Conservation (phyloP, 1,140 invertebrate species). For the Marisa cornuarietis region DNA sequence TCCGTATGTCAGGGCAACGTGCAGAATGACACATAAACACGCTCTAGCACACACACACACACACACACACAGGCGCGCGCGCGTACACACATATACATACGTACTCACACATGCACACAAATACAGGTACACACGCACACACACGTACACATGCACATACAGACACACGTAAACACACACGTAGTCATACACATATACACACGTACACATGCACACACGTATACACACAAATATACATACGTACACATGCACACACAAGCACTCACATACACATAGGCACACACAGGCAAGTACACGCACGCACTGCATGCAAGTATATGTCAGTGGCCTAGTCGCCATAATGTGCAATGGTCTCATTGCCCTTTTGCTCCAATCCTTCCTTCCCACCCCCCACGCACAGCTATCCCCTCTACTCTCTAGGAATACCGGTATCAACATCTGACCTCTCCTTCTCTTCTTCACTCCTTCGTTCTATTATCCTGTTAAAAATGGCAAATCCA, state of each 20-base stretch:
- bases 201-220: too few relatives aligned
- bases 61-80: neutral
- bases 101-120: neutral
- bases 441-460: neutral
- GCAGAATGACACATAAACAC: neutral
- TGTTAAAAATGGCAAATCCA: too few relatives aligned
- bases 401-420: neutral
- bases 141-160: neutral
- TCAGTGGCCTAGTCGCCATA: neutral
- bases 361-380: neutral
- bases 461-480: neutral
- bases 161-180: too few relatives aligned
- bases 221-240: too few relatives aligned
- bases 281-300: too few relatives aligned
- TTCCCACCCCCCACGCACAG: neutral
- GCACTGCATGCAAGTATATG: too few relatives aligned
- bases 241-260: too few relatives aligned
- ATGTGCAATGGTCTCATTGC: neutral
- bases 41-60: neutral
- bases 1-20: too few relatives aligned
- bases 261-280: too few relatives aligned
- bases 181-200: too few relatives aligned
- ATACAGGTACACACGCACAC: constrained; percentile 1
- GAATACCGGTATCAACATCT: neutral
- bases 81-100: neutral